A percentile compares a stretch with the other conserved stretches of the same genome.
phyloP scores from a whole-genome alignment of 2,797 vertebrate genomes.

The Botia almorhae region DNA sequence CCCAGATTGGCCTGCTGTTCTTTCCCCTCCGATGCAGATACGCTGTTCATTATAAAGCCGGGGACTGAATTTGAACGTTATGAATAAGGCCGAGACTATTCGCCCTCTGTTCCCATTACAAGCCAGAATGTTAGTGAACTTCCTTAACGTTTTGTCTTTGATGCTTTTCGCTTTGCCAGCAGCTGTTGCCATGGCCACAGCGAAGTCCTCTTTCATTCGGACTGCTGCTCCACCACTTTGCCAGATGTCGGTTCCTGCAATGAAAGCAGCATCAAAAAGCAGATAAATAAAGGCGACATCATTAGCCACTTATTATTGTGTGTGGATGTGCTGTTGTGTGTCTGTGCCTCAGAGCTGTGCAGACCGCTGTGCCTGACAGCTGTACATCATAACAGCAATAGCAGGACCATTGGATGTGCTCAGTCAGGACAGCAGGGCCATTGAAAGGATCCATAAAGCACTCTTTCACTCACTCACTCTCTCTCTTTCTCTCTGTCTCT shows the following conservation, averaged over 20 bases:
- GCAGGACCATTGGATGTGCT: conserved; percentile 70
- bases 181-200: conserved; percentile 45
- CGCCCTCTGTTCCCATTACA: conserved; percentile 6
- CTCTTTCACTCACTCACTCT: conserved; percentile 68
- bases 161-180: conserved; percentile 24
- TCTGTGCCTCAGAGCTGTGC: conserved; percentile 8
- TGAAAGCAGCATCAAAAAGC: conserved; percentile 43
- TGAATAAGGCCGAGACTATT: conserved; percentile 28
- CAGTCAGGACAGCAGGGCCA: conserved; percentile 68
- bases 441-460: conserved; percentile 75
- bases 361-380: conserved; percentile 49
- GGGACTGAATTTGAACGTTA: conserved; percentile 17
- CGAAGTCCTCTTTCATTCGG: conserved; percentile 43
- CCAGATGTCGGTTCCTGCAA: conserved; percentile 50
- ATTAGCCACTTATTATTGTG: conserved; percentile 42
- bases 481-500: conserved; percentile 18
- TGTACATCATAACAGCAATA: conserved; percentile 78
- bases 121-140: conserved; percentile 25
- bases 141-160: not conserved
- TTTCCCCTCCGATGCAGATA: conserved; percentile 35
- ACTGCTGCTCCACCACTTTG: conserved; percentile 41
- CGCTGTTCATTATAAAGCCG: conserved; percentile 36
- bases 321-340: conserved; percentile 22
- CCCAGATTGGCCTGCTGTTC: conserved; percentile 31
- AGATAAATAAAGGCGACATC: conserved; percentile 33